Evolutionary conservation across 2,113 vertebrate species (phyloP).

Genomic region (Copsychus sechellarum): DNA sequence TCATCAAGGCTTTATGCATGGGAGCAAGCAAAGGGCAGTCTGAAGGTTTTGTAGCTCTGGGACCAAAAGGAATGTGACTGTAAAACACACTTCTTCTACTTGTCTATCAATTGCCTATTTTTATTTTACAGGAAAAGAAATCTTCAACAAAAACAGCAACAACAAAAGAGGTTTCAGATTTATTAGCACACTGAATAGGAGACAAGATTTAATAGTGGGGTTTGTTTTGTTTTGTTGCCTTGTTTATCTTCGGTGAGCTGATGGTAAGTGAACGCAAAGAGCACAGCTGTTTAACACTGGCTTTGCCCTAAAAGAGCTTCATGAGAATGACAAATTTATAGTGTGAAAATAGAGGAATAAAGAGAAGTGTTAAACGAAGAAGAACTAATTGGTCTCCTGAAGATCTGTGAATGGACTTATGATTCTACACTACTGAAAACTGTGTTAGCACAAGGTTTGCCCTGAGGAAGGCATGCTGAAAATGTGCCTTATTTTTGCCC

Average conservation of each 20-base stretch:
- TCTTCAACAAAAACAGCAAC: background rate
- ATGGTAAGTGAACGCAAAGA: background rate
- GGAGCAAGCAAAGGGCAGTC: conserved; percentile 25
- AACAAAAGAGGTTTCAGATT: background rate
- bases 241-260: conserved; percentile 5
- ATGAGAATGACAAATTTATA: background rate
- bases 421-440: background rate
- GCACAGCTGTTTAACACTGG: background rate
- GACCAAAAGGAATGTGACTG: conserved; percentile 39
- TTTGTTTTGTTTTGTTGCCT: background rate
- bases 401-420: background rate
- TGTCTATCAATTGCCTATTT: conserved; percentile 1
- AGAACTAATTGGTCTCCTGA: background rate
- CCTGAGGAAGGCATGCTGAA: background rate
- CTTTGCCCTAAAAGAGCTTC: background rate
- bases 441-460: background rate
- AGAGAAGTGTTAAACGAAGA: background rate
- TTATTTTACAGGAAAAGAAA: conserved; percentile 13
- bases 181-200: background rate
- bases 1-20: background rate
- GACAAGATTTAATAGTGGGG: background rate
- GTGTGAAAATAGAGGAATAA: background rate
- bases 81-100: background rate
- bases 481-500: background rate
- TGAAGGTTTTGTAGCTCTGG: conserved; percentile 34